Evolutionary conservation across 2,797 vertebrate genomes (phyloP).

Genomic region (Sebastiscus tertius): DNA sequence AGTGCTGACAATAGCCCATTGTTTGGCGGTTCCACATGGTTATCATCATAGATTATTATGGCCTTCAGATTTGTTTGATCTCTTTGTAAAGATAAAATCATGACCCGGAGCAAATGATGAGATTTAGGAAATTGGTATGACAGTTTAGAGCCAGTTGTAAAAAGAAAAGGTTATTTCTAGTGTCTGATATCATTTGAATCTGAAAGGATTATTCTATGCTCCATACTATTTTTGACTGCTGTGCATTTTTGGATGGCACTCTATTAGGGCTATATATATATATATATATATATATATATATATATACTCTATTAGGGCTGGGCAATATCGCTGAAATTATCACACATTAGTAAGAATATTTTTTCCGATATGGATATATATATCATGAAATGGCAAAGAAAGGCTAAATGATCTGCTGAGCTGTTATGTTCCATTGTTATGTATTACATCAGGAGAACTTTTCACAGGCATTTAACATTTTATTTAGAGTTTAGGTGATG

Average conservation of each 20-base stretch:
- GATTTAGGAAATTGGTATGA: slow-evolving; percentile 29
- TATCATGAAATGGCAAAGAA: neutral
- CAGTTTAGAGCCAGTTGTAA: slow-evolving; percentile 7
- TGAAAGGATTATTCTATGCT: neutral
- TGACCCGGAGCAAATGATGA: slow-evolving; percentile 20
- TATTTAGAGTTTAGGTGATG: neutral
- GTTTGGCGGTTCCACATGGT: neutral
- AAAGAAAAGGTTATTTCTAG: neutral
- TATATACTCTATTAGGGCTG: neutral
- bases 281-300: too few relatives aligned
- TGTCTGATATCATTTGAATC: slow-evolving; percentile 16
- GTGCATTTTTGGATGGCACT: neutral
- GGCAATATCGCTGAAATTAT: neutral
- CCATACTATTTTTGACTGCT: neutral
- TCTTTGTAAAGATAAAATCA: slow-evolving; percentile 26
- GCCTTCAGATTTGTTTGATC: slow-evolving; percentile 3
- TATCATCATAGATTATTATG: neutral
- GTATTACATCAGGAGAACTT: too few relatives aligned
- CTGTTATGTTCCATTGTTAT: neutral
- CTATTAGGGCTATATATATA: neutral
- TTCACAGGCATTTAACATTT: neutral
- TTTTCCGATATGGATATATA: neutral
- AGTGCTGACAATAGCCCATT: neutral
- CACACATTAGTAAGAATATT: neutral
- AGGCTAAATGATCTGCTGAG: too few relatives aligned